A percentile compares a stretch with the other conserved stretches of the same genome.
Evolutionary conservation across 2,888 invertebrate genomes (phyloP).

Genomic region (Cerastis leucographa): DNA sequence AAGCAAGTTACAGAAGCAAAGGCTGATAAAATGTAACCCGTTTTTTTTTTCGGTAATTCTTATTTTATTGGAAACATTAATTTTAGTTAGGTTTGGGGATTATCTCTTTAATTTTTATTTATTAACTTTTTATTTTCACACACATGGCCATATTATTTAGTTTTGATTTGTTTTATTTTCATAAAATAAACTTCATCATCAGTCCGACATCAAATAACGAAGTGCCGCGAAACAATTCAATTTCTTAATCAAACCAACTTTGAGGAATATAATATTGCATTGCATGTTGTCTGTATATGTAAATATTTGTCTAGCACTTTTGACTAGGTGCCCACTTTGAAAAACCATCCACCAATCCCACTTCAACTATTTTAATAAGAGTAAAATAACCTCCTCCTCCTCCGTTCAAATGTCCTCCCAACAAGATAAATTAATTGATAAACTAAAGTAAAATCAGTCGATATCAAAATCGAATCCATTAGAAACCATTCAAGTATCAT

Average conservation of each 20-base stretch:
- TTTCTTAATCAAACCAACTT: conserved; percentile 80
- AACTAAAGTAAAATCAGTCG: background rate
- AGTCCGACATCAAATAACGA: background rate
- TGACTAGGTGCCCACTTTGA: conserved; percentile 7
- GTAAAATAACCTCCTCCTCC: background rate
- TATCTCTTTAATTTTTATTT: conserved; percentile 32
- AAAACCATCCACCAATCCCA: conserved; percentile 9
- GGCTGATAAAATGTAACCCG: background rate
- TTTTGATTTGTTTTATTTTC: conserved; percentile 56
- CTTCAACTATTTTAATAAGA: background rate
- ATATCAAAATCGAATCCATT: conserved; percentile 9
- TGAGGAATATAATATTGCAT: conserved; percentile 80
- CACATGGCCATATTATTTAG: conserved; percentile 74
- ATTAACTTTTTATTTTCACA: conserved; percentile 60
- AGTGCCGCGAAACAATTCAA: conserved; percentile 9
- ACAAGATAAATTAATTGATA: background rate
- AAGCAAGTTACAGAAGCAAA: background rate
- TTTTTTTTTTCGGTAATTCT: background rate
- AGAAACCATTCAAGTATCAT: conserved; percentile 33
- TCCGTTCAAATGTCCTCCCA: background rate
- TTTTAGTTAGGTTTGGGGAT: background rate
- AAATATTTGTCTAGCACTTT: conserved; percentile 54
- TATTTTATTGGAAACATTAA: background rate
- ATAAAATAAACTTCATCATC: background rate
- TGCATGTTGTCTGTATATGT: conserved; percentile 75